Evolutionary conservation across 2,797 vertebrate genomes (phyloP).

Genomic region (Myripristis jacobus): DNA sequence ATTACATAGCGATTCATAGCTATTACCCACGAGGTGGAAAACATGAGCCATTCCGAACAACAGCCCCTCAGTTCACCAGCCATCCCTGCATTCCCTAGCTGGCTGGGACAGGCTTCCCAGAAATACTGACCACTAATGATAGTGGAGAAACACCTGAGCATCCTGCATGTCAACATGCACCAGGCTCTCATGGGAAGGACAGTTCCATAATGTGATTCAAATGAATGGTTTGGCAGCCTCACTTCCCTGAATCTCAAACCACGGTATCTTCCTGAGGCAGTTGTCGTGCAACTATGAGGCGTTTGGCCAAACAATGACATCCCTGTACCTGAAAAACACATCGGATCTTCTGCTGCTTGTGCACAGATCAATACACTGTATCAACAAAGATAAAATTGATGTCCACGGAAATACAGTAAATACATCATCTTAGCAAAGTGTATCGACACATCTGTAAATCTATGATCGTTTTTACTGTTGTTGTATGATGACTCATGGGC

Average conservation of each 20-base stretch:
- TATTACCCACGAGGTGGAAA: conserved; percentile 77
- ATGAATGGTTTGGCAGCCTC: conserved; percentile 56
- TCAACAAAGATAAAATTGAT: conserved; percentile 65
- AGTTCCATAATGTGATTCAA: conserved; percentile 60
- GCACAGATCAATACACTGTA: conserved; percentile 63
- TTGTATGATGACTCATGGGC: conserved; percentile 72
- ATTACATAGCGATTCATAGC: conserved; percentile 78
- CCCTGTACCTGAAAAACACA: conserved; percentile 42
- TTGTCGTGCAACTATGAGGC: conserved; percentile 37
- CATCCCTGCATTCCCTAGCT: conserved; percentile 51
- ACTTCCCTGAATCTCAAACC: conserved; percentile 67
- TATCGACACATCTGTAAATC: conserved; percentile 76
- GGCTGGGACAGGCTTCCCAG: conserved; percentile 72
- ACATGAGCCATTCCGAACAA: conserved; percentile 62
- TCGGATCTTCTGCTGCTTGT: conserved; percentile 54
- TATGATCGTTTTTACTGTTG: conserved; percentile 58
- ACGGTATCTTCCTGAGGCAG: conserved; percentile 47
- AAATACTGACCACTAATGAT: conserved; percentile 82
- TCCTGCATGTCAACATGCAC: conserved; percentile 59
- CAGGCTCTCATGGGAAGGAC: conserved; percentile 52
- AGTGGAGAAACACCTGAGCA: conserved; percentile 77
- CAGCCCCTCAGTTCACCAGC: conserved; percentile 52
- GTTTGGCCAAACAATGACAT: conserved; percentile 40
- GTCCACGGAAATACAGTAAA: conserved; percentile 67
- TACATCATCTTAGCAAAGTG: conserved; percentile 68